Base-by-base conservation (phyloP, 2,113 vertebrate species). In the Onychostruthus taczanowskii region DNA sequence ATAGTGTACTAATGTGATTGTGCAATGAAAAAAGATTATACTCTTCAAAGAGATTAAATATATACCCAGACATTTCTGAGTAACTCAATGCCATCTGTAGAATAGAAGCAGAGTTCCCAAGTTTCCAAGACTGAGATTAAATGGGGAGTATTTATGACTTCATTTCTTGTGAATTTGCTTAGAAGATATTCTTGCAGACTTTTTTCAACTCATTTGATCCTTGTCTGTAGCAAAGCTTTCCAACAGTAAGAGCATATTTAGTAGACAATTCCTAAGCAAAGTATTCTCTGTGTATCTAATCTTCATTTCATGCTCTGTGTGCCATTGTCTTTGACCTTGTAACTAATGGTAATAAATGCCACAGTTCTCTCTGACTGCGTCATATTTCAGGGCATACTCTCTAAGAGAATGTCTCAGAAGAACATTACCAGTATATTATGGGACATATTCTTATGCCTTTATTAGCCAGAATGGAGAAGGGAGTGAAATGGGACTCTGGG, bases 241-340 rank as follows among this genome's bases (percentile, higher is more conserved):
- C 44, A 82, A 72, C 6, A 82, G 15, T 19, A 89, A 53, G 49
- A 84, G 26, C 20, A 43, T 58, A 91, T 39, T 55, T 49, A 70
- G 28, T 8, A 78, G 49, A 41, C 19, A 76, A 64, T 49, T 49
- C 66, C 62, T 33, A 69, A 79, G 58, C 18, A 66, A 82, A 53
- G 30, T 16, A 56, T 56, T 82, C 46, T 81, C 63, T 74, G 11
- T 37, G 39, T 66, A 85, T 30, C 49, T 21, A 50, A 89, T 94
- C 55, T 89, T 84, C 31, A 39, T 92, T 95, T 93, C 22, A 59
- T 59, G 43, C 59, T 94, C 68, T 77, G 22, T 44, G 37, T 49
- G 30, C 53, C 55, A 66, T 43, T 93, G 91, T 70, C 82, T 95
- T 95, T 94, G 76, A 94, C 87, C 83, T 97, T 93, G 89, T 31